A percentile compares a stretch with the other conserved stretches of the same genome.
Evolutionary conservation across 2,797 vertebrate genomes (phyloP).

Genomic region (Discoglossus pictus): DNA sequence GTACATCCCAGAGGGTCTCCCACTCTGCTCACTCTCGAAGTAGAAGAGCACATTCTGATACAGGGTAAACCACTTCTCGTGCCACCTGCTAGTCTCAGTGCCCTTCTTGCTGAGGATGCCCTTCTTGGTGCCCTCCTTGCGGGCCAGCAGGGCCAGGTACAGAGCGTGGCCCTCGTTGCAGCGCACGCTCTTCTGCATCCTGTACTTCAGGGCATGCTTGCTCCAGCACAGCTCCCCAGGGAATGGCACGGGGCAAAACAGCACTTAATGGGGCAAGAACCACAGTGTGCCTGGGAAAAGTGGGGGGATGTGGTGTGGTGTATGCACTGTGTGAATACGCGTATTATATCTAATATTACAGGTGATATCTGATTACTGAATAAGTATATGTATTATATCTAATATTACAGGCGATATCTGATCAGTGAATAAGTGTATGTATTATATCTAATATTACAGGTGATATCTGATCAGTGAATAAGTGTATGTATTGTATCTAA

Average conservation of each 20-base stretch:
- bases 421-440: no score
- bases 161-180: conserved; percentile 87
- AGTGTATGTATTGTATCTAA: no score
- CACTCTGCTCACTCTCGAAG: conserved; percentile 84
- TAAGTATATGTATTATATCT: no score
- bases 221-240: conserved; percentile 9
- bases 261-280: conserved; percentile 5
- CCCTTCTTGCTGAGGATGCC: conserved; percentile 83
- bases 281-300: background rate
- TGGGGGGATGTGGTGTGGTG: background rate
- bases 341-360: no score
- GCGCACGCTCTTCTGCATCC: conserved; percentile 90
- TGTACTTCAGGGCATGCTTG: conserved; percentile 41
- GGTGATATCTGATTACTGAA: no score
- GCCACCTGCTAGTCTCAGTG: conserved; percentile 84
- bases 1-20: conserved; percentile 82
- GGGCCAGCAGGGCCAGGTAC: conserved; percentile 79
- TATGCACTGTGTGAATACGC: no score
- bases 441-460: no score
- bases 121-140: conserved; percentile 83
- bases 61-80: conserved; percentile 86
- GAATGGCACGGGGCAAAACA: conserved; percentile 19
- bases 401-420: no score
- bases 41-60: conserved; percentile 88
- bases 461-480: no score